These are phyloP conservation scores for Scolopax mira DNA, from an alignment of 2,113 vertebrate genomes.

Conservation along the genomic window DNA sequence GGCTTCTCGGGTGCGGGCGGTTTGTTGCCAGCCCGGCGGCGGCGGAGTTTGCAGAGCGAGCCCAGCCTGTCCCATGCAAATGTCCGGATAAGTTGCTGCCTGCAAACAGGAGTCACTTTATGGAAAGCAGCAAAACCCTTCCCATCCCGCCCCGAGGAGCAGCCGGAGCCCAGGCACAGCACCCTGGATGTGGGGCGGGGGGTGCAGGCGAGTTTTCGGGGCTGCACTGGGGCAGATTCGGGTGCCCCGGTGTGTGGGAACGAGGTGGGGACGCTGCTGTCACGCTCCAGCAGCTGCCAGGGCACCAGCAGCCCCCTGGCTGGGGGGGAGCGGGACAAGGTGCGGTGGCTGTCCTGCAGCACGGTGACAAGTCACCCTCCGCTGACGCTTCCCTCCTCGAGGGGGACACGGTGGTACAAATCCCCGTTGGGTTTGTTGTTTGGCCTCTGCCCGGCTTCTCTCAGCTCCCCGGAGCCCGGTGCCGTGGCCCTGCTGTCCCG, in stretches of 20 bases:
- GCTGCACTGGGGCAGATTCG: rapidly evolving
- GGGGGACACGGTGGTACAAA: too few relatives aligned
- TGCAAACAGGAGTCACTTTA: conserved; percentile 28
- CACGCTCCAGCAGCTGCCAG: not conserved
- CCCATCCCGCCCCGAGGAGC: not conserved
- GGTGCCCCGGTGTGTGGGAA: not conserved
- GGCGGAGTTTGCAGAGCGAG: not conserved
- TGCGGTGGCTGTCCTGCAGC: too few relatives aligned
- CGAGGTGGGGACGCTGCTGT: not conserved
- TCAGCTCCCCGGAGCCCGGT: too few relatives aligned
- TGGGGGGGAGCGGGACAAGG: rapidly evolving
- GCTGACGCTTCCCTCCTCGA: too few relatives aligned
- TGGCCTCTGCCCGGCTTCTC: too few relatives aligned
- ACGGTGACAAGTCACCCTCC: too few relatives aligned
- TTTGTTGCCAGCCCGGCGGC: not conserved
- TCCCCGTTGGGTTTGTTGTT: too few relatives aligned
- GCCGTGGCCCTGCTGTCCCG: rapidly evolving
- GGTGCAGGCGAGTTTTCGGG: not conserved
- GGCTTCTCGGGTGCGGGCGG: not conserved
- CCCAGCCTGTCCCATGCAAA: conserved; percentile 45
- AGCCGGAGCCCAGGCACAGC: not conserved
- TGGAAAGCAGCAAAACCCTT: conserved; percentile 44
- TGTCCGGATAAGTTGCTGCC: not conserved
- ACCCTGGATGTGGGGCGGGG: not conserved
- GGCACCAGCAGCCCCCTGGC: not conserved